Conservation (phyloP, 2,888 invertebrate genomes). For the Netelia melanura region DNA sequence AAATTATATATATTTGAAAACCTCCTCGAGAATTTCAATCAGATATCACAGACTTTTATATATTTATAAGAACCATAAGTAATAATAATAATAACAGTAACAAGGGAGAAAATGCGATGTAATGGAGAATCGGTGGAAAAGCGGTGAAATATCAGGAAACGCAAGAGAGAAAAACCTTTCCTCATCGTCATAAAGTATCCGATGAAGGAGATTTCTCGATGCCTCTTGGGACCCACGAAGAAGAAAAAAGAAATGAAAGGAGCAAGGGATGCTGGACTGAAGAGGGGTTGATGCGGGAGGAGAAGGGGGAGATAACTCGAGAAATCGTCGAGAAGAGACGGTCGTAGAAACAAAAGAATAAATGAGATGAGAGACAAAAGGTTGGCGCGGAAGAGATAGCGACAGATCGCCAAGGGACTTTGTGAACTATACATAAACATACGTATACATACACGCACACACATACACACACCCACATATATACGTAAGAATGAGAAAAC, state of each 20-base stretch:
- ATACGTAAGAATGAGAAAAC: constrained; percentile 5
- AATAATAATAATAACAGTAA: background rate
- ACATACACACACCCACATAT: background rate
- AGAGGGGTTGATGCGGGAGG: too few relatives aligned
- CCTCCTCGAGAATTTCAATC: constrained; percentile 31
- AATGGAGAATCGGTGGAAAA: constrained; percentile 31
- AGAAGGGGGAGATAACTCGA: constrained; percentile 23
- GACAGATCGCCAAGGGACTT: constrained; percentile 46
- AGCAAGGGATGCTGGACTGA: background rate
- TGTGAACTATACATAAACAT: constrained; percentile 8
- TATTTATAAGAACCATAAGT: background rate
- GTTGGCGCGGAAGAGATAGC: constrained; percentile 44
- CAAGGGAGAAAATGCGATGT: constrained; percentile 1
- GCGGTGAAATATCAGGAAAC: constrained; percentile 18
- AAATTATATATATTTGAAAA: background rate
- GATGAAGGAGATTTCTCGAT: constrained; percentile 53
- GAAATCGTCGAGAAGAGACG: constrained; percentile 33
- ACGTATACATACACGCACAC: background rate
- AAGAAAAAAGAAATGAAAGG: background rate
- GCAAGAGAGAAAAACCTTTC: constrained; percentile 19
- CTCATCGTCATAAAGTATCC: constrained; percentile 44
- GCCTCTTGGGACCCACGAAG: constrained; percentile 38
- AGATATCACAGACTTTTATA: background rate
- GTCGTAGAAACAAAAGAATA: constrained; percentile 61
- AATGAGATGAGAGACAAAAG: constrained; percentile 63